phyloP scores from a whole-genome alignment of 1,140 invertebrate species.

The Drosophila grimshawi region DNA sequence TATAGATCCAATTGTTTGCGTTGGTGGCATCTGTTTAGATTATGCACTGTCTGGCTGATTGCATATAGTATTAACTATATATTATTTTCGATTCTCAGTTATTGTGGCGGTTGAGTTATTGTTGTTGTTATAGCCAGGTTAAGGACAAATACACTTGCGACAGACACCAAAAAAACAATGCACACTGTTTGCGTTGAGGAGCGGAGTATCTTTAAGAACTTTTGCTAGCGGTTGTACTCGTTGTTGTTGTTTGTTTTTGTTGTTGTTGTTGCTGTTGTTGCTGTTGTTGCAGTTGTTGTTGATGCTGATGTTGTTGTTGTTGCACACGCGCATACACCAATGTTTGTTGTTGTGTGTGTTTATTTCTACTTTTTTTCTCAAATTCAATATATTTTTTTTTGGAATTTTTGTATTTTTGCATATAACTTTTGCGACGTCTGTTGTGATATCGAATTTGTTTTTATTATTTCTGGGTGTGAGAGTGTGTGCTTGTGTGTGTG shows the following conservation, averaged over 20 bases:
- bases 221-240: conserved; percentile 5
- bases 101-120: conserved; percentile 8
- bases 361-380: neutral
- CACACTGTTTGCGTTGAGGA: conserved; percentile 3
- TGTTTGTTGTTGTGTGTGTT: conserved; percentile 18
- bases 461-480: conserved; percentile 4
- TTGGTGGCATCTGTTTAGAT: neutral
- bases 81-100: conserved; percentile 13
- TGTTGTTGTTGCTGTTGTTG: conserved; percentile 19
- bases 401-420: conserved; percentile 8
- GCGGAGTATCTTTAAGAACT: conserved; percentile 31
- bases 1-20: conserved; percentile 27
- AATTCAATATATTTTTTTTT: neutral
- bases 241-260: neutral
- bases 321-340: conserved; percentile 9
- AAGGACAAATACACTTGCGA: conserved; percentile 20
- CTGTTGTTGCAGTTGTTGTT: conserved; percentile 13
- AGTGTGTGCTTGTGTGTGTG: conserved; percentile 1
- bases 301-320: neutral
- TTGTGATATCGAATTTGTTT: conserved; percentile 26
- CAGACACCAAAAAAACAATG: conserved; percentile 43
- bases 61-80: conserved; percentile 2
- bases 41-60: neutral
- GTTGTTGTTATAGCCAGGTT: conserved; percentile 17
- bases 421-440: conserved; percentile 30